phyloP scores from a whole-genome alignment of 2,113 vertebrate genomes.

The Cynocephalus volans region DNA sequence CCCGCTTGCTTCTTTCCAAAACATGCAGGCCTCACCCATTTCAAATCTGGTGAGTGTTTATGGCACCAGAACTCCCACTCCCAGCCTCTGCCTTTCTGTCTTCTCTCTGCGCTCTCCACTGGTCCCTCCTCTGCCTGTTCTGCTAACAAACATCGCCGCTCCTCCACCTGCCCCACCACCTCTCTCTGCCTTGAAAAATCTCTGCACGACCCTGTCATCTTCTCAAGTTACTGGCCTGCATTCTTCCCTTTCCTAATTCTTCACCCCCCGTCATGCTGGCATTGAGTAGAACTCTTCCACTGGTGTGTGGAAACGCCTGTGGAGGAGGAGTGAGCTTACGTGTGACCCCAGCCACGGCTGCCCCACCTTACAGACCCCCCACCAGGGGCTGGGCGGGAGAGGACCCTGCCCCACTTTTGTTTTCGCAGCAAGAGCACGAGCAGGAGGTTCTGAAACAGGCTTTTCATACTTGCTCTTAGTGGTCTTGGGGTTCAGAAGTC shows the following conservation, averaged over 20 bases:
- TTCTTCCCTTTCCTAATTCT: not conserved
- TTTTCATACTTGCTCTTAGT: not conserved
- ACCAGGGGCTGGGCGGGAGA: not conserved
- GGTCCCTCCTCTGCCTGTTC: not conserved
- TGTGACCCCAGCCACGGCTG: too few relatives aligned
- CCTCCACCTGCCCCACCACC: not conserved
- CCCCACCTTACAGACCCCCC: too few relatives aligned
- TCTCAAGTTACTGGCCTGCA: not conserved
- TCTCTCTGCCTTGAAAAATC: not conserved
- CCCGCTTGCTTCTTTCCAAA: rapidly evolving
- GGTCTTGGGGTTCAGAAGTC: not conserved
- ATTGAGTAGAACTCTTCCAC: not conserved
- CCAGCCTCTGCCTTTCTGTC: not conserved
- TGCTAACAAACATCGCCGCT: rapidly evolving
- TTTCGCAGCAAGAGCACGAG: not conserved
- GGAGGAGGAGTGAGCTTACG: too few relatives aligned
- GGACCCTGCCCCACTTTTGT: not conserved
- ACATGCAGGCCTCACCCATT: rapidly evolving
- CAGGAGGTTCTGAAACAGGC: not conserved
- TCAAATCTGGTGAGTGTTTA: not conserved
- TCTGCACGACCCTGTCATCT: not conserved
- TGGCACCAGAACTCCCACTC: not conserved
- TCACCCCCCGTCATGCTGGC: not conserved
- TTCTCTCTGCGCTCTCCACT: rapidly evolving
- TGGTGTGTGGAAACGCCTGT: not conserved